phyloP scores from a whole-genome alignment of 1,140 invertebrate species.

The Ridgeia piscesae region DNA sequence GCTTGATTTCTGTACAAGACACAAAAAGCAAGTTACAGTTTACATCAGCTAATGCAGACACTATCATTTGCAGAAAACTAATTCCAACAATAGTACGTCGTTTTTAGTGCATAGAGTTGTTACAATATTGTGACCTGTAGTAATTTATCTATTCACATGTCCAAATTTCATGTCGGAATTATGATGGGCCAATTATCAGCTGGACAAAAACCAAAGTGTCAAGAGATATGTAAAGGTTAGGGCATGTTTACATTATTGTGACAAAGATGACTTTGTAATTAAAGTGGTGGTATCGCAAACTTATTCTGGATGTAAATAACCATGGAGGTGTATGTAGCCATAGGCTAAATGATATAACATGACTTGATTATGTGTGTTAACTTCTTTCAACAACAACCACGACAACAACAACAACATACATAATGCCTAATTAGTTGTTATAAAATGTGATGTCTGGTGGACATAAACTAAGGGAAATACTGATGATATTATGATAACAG shows the following conservation, averaged over 20 bases:
- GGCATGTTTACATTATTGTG: too few relatives aligned
- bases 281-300: not conserved
- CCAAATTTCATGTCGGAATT: not conserved
- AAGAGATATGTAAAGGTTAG: not conserved
- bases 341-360: not conserved
- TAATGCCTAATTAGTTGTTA: not conserved
- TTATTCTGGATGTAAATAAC: not conserved
- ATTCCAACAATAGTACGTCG: too few relatives aligned
- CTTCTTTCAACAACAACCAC: not conserved
- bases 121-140: not conserved
- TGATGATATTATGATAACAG: not conserved
- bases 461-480: not conserved
- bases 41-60: too few relatives aligned
- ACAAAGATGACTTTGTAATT: not conserved
- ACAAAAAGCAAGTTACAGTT: not conserved
- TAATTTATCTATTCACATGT: not conserved
- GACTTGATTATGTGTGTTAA: not conserved
- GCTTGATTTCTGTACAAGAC: not conserved
- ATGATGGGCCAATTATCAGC: not conserved
- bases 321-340: not conserved
- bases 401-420: not conserved
- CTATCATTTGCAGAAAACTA: too few relatives aligned
- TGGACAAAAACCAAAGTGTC: not conserved
- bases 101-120: not conserved
- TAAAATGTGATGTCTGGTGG: not conserved